Evolutionary conservation across 1,140 invertebrate species (phyloP).

Genomic region (Solenopsis fugax): DNA sequence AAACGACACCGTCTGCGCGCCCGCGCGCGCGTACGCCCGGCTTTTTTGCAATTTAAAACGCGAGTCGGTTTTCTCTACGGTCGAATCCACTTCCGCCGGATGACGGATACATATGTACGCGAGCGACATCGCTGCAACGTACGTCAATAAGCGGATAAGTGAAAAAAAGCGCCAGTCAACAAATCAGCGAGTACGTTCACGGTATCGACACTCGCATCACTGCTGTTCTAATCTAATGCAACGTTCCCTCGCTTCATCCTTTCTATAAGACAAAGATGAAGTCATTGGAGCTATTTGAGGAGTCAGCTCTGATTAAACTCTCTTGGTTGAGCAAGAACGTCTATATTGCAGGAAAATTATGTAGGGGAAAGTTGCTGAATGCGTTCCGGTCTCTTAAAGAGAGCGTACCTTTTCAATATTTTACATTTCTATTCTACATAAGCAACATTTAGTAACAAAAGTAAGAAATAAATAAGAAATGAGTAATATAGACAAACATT

Average conservation of each 20-base stretch:
- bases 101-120: background rate
- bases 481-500: no score
- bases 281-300: background rate
- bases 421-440: no score
- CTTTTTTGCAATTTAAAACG: conserved; percentile 43
- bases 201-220: background rate
- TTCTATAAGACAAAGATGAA: background rate
- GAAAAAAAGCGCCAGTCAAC: background rate
- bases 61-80: conserved; percentile 17
- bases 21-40: background rate
- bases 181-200: background rate
- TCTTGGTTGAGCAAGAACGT: background rate
- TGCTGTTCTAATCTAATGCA: background rate
- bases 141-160: conserved; percentile 19
- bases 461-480: no score
- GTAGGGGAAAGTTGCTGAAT: no score
- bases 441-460: no score
- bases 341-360: background rate
- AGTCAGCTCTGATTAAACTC: background rate
- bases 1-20: background rate
- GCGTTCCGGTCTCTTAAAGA: no score
- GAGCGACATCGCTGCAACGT: background rate
- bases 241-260: background rate
- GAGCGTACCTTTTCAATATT: no score
- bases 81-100: conserved; percentile 4